Evolutionary conservation across 1,140 invertebrate genomes (phyloP), one percentile per base, ranked within the genome.

Genomic region (Hestina assimilis): DNA sequence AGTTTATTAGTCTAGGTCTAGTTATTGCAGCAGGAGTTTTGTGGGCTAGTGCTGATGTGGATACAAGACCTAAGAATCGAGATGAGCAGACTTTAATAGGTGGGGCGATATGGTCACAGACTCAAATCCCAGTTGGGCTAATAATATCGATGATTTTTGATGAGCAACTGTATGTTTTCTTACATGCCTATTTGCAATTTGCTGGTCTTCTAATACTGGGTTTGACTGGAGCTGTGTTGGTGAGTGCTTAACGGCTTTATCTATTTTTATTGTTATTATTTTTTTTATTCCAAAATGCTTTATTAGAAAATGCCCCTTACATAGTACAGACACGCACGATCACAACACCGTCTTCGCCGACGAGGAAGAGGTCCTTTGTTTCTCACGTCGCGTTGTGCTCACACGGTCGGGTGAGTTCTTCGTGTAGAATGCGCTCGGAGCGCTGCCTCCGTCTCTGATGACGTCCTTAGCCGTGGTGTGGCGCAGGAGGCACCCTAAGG

Each of bases 71-170:
- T 0, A 79, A 75, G 24, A 66, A 71, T 9, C 70, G 65, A 38
- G 72, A 83, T 15, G 74, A 80, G 38, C 79, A 86, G 48, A 81
- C 73, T 1, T 38, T 83, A 0, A 46, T 86, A 2, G 73, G 69
- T 4, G 83, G 83, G 0, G 55, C 80, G 0, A 65, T 83, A 33
- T 86, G 80, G 80, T 80, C 79, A 14, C 83, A 86, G 56, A 74
- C 55, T 1, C 31, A 83, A 9, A 70, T 84, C 20, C 72, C 77
- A 1, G 60, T 83, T 8, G 83, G 80, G 0, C 52, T 86, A 0
- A 65, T 86, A 19, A 70, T 84, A 59, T 76, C 79, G 1, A 62
- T 52, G 12, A 57, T 71, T 4, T 63, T 72, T 0, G 58, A 72
- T n/a, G 79, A 83, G 7, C 19, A 63, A 4, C 23, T 86, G 3